These are phyloP conservation scores for Rhynchonycteris naso DNA, from an alignment of 2,797 vertebrate species.

Conservation along the genomic window DNA sequence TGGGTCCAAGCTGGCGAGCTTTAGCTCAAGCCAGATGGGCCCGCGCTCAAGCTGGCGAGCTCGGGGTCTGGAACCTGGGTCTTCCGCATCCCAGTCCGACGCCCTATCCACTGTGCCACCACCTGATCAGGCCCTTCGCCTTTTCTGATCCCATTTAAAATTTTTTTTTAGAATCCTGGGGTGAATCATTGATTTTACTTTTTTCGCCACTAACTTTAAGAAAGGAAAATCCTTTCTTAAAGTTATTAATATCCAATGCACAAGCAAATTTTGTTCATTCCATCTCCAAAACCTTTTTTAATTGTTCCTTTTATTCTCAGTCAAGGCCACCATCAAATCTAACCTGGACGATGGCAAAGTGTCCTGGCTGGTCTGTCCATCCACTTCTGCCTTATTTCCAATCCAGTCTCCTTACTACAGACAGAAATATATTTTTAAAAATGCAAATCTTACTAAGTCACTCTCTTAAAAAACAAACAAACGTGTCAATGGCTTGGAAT, in stretches of 20 bases:
- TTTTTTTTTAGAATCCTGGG: neutral
- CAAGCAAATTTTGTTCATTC: neutral
- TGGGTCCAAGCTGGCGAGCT: too few species aligned
- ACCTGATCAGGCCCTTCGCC: too few species aligned
- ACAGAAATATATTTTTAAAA: neutral
- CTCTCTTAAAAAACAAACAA: neutral
- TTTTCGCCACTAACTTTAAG: neutral
- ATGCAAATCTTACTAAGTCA: neutral
- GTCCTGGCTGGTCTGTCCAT: neutral
- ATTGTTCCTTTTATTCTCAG: neutral
- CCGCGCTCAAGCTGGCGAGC: too few species aligned
- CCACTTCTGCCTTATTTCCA: neutral
- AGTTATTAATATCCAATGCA: neutral
- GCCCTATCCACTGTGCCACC: too few species aligned
- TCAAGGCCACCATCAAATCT: neutral
- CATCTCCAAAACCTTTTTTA: neutral
- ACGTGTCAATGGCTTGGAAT: neutral
- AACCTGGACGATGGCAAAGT: neutral
- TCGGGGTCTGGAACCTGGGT: too few species aligned
- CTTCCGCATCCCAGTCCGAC: too few species aligned
- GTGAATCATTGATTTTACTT: neutral
- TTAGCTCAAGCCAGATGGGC: too few species aligned
- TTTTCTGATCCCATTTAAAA: neutral
- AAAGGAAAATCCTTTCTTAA: too few species aligned
- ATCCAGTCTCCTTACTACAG: neutral